Conservation (phyloP, 2,797 vertebrate species). For the Spinus olivaceus region DNA sequence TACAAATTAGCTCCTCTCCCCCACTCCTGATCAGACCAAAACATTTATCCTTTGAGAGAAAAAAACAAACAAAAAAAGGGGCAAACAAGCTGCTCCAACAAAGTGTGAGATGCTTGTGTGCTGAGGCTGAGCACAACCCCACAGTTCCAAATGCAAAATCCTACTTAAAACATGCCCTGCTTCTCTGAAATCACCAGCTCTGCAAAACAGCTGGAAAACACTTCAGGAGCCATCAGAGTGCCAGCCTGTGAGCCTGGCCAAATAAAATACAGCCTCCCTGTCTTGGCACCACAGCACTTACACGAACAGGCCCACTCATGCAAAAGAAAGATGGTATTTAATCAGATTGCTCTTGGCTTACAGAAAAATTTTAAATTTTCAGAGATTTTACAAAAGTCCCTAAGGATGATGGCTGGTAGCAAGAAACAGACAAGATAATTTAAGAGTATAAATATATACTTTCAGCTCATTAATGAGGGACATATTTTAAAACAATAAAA, state of each 20-base stretch:
- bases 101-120: fast-evolving
- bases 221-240: background rate
- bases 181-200: background rate
- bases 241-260: background rate
- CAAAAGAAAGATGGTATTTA: background rate
- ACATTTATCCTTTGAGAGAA: background rate
- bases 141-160: background rate
- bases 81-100: background rate
- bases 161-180: background rate
- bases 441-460: background rate
- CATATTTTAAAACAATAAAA: background rate
- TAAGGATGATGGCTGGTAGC: background rate
- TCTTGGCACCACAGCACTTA: background rate
- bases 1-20: background rate
- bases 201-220: background rate
- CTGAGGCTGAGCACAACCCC: background rate
- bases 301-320: background rate
- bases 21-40: background rate
- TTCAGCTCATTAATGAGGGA: background rate
- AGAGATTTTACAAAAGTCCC: background rate
- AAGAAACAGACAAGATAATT: background rate
- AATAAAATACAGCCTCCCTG: background rate
- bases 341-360: background rate
- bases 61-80: background rate
- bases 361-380: background rate